A percentile compares a stretch with the other conserved stretches of the same genome.
Evolutionary conservation across 2,797 vertebrate species (phyloP).

Genomic region (Echeneis naucrates): DNA sequence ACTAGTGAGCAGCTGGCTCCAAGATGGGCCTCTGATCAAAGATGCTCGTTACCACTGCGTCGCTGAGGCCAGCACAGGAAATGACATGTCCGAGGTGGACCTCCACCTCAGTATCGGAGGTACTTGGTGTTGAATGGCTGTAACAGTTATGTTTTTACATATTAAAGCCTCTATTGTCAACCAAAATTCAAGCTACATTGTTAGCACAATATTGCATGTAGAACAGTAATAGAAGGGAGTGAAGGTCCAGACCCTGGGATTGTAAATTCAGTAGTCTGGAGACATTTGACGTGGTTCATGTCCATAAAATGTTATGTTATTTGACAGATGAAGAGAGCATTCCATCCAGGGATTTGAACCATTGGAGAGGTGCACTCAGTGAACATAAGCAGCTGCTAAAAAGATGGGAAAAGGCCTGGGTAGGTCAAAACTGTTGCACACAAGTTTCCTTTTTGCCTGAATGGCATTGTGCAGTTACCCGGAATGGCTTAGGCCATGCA

Average conservation of each 20-base stretch:
- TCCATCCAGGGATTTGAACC: conserved; percentile 85
- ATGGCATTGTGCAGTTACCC: neutral
- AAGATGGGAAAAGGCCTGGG: conserved; percentile 92
- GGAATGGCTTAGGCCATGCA: neutral
- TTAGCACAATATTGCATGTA: conserved; percentile 2
- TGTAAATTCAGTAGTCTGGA: neutral
- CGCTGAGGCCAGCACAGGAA: conserved; percentile 84
- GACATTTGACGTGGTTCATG: neutral
- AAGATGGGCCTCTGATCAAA: conserved; percentile 80
- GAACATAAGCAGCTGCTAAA: conserved; percentile 90
- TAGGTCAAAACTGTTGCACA: conserved; percentile 74
- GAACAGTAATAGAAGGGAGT: neutral
- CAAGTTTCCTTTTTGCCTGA: neutral
- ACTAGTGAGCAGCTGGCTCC: conserved; percentile 92
- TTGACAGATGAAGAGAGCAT: conserved; percentile 82
- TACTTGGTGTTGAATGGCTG: conserved; percentile 54
- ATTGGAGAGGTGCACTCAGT: conserved; percentile 87
- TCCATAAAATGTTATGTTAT: conserved; percentile 70
- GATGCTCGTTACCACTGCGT: conserved; percentile 89
- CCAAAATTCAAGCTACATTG: neutral
- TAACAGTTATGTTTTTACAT: neutral
- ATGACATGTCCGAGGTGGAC: conserved; percentile 80
- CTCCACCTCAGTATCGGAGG: conserved; percentile 83
- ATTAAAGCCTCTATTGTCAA: neutral
- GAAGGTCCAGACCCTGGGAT: neutral